Conservation (phyloP, 2,888 invertebrate species). For the Merodon equestris region DNA sequence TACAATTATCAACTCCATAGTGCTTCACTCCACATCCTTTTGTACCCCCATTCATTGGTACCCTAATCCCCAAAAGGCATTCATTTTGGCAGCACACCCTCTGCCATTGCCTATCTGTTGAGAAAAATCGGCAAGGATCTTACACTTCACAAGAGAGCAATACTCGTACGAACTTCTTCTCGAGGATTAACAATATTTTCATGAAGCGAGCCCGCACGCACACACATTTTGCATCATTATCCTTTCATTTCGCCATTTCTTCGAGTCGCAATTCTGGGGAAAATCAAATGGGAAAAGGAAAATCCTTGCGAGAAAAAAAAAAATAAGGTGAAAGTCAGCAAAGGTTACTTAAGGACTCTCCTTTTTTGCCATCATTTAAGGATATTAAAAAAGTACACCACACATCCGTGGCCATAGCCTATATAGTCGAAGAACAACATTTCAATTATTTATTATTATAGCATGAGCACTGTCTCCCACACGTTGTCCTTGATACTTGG, state of each 20-base stretch:
- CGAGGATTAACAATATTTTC: slow-evolving; percentile 58
- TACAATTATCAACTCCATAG: slow-evolving; percentile 55
- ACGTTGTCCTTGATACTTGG: too few relatives aligned
- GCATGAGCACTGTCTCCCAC: slow-evolving; percentile 27
- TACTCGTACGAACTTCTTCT: slow-evolving; percentile 20
- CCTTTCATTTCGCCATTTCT: slow-evolving; percentile 11
- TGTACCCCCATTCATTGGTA: too few relatives aligned
- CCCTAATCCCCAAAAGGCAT: slow-evolving; percentile 39
- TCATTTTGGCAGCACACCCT: slow-evolving; percentile 41
- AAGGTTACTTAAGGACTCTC: slow-evolving; percentile 54
- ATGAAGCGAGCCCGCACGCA: slow-evolving; percentile 5
- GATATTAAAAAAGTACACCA: slow-evolving; percentile 45
- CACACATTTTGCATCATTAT: slow-evolving; percentile 60
- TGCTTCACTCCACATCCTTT: slow-evolving; percentile 28
- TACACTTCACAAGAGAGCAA: background rate
- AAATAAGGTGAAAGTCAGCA: slow-evolving; percentile 45
- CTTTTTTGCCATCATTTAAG: slow-evolving; percentile 47
- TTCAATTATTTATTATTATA: slow-evolving; percentile 64
- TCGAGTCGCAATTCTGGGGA: slow-evolving; percentile 13
- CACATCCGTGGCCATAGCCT: too few relatives aligned
- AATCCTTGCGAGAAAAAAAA: too few relatives aligned
- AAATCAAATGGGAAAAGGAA: slow-evolving; percentile 45
- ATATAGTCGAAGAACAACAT: slow-evolving; percentile 43
- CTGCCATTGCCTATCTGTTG: too few relatives aligned
- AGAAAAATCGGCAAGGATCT: background rate